Percentiles rank a stretch among this genome's conserved stretches.
These are phyloP conservation scores for Anarrhichthys ocellatus DNA, from an alignment of 2,113 vertebrate species.

Conservation along the genomic window DNA sequence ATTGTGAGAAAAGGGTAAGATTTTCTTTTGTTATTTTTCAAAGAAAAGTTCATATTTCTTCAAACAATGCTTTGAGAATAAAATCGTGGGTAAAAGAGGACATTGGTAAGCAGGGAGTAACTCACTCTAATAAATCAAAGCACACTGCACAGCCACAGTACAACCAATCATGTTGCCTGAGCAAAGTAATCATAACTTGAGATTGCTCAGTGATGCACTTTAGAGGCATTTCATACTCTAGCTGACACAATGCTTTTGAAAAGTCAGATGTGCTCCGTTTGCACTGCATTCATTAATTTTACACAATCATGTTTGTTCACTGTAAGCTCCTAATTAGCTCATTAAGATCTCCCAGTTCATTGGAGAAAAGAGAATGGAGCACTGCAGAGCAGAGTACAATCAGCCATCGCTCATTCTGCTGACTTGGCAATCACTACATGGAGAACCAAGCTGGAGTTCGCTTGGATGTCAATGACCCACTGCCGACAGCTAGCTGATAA, in stretches of 20 bases:
- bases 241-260: not conserved
- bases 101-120: not conserved
- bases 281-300: slow-evolving; percentile 17
- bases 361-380: slow-evolving; percentile 20
- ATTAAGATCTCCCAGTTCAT: slow-evolving; percentile 51
- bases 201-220: not conserved
- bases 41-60: too few species aligned
- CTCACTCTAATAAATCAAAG: not conserved
- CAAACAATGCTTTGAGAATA: too few species aligned
- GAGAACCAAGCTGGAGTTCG: slow-evolving; percentile 38
- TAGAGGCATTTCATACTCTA: not conserved
- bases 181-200: not conserved
- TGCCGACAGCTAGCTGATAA: slow-evolving; percentile 35
- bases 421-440: slow-evolving; percentile 53
- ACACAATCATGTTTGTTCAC: slow-evolving; percentile 46
- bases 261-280: slow-evolving; percentile 23
- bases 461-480: slow-evolving; percentile 38
- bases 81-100: too few species aligned
- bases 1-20: too few species aligned
- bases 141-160: not conserved
- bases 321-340: slow-evolving; percentile 53
- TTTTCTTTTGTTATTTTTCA: too few species aligned
- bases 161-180: not conserved
- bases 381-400: slow-evolving; percentile 53
- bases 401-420: slow-evolving; percentile 62